These are phyloP conservation scores for Nebria ingens DNA, from an alignment of 1,140 invertebrate genomes.

Conservation along the genomic window DNA sequence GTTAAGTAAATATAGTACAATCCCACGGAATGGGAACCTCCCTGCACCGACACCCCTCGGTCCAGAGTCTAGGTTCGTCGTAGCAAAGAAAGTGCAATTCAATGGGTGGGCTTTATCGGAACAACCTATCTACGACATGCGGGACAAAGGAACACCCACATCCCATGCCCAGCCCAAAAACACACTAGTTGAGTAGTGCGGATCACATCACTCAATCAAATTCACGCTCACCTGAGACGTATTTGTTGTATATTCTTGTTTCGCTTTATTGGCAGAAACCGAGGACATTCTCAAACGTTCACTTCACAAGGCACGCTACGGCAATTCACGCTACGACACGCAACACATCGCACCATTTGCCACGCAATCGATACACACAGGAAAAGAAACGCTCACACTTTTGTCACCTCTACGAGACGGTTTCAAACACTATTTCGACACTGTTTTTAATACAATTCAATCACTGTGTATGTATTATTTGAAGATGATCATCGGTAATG, in stretches of 20 bases:
- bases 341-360: not conserved
- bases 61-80: not conserved
- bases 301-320: not conserved
- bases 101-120: conserved; percentile 7
- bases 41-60: not conserved
- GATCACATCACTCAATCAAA: conserved; percentile 4
- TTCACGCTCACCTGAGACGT: conserved; percentile 11
- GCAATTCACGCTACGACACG: not conserved
- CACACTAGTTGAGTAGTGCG: too few relatives aligned
- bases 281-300: not conserved
- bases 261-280: not conserved
- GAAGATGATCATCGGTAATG: not conserved
- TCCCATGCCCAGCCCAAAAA: conserved; percentile 14
- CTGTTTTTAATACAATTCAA: not conserved
- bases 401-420: too few relatives aligned
- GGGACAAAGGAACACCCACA: conserved; percentile 31
- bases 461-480: not conserved
- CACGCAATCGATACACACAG: not conserved
- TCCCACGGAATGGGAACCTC: not conserved
- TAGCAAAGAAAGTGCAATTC: not conserved
- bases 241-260: not conserved
- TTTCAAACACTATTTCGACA: too few relatives aligned
- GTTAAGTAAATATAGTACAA: not conserved
- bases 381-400: not conserved
- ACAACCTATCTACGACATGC: conserved; percentile 16